These are phyloP conservation scores for Dromius quadrimaculatus DNA, from an alignment of 2,888 invertebrate species.

Conservation along the genomic window DNA sequence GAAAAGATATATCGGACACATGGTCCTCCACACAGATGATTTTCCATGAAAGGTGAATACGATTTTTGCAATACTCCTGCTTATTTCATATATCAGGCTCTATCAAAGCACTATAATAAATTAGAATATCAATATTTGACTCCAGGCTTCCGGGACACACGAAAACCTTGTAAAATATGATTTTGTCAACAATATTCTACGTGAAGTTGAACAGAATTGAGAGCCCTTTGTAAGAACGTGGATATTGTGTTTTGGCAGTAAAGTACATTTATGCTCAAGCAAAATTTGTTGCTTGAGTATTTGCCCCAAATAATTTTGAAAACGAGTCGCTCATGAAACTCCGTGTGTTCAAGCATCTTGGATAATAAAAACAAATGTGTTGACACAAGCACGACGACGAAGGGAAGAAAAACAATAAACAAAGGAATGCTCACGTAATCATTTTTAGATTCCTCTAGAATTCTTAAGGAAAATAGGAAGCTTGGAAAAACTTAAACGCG, in stretches of 20 bases:
- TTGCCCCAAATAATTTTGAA: conserved; percentile 32
- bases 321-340: conserved; percentile 34
- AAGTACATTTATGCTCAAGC: not conserved
- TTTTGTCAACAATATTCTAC: too few relatives aligned
- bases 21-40: too few relatives aligned
- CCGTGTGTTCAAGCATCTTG: conserved; percentile 44
- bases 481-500: conserved; percentile 47
- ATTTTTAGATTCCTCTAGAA: conserved; percentile 52
- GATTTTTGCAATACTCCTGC: too few relatives aligned
- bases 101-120: too few relatives aligned
- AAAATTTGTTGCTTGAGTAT: conserved; percentile 33
- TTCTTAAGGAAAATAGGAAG: conserved; percentile 44
- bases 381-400: conserved; percentile 52
- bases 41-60: too few relatives aligned
- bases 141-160: too few relatives aligned
- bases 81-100: too few relatives aligned
- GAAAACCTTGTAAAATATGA: too few relatives aligned
- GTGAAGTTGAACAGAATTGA: too few relatives aligned
- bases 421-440: conserved; percentile 52
- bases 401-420: conserved; percentile 44
- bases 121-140: too few relatives aligned
- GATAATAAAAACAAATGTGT: conserved; percentile 53
- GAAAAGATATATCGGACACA: too few relatives aligned
- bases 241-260: conserved; percentile 3
- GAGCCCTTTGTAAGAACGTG: not conserved